phyloP scores from a whole-genome alignment of 1,140 invertebrate genomes.

The Aphis craccivora region DNA sequence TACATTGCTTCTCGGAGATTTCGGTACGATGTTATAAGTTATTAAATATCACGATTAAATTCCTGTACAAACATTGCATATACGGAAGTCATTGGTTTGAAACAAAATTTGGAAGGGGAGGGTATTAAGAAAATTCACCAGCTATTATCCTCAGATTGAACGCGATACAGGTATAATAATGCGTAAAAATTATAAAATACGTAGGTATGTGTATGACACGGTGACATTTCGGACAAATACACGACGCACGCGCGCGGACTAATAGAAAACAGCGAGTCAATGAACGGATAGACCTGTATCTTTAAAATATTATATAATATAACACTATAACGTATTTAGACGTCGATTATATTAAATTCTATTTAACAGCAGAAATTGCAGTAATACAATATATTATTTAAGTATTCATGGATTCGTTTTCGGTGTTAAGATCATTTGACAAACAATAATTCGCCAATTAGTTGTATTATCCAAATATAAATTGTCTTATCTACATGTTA shows the following conservation, averaged over 20 bases:
- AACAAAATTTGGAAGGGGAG: background rate
- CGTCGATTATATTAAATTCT: background rate
- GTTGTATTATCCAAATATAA: background rate
- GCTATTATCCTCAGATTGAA: background rate
- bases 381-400: background rate
- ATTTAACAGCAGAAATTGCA: background rate
- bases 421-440: background rate
- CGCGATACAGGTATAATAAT: background rate
- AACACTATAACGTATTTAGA: background rate
- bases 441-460: background rate
- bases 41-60: background rate
- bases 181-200: background rate
- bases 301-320: background rate
- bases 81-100: background rate
- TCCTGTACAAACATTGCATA: background rate
- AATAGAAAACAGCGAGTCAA: background rate
- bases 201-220: background rate
- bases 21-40: background rate
- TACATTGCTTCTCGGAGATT: background rate
- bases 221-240: background rate
- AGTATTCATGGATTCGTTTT: background rate
- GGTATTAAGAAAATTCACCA: background rate
- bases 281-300: background rate
- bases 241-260: background rate
- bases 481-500: background rate